phyloP scores from a whole-genome alignment of 2,797 vertebrate genomes.

The Coregonus sp. region DNA sequence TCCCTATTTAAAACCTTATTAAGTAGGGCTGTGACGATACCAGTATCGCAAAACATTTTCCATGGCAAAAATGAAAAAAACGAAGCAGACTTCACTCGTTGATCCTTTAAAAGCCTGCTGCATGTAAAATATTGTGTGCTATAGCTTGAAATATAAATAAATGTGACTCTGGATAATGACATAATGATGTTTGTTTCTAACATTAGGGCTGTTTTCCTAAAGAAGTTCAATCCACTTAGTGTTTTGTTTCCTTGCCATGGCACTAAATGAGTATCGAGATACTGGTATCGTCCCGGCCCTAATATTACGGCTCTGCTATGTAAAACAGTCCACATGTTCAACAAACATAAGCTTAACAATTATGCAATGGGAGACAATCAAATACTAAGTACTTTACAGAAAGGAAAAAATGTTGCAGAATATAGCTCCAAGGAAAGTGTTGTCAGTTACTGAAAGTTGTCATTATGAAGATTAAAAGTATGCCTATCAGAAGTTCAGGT shows the following conservation, averaged over 20 bases:
- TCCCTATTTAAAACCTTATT: slow-evolving; percentile 23
- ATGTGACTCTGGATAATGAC: no score
- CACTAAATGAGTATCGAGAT: no score
- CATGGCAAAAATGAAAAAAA: no score
- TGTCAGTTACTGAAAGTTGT: neutral
- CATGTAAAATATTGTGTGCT: no score
- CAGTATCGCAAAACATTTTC: no score
- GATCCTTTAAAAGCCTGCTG: no score
- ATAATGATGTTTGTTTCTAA: no score
- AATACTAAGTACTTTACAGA: slow-evolving; percentile 41
- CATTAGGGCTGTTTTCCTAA: no score
- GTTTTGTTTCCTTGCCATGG: no score
- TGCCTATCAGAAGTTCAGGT: slow-evolving; percentile 12
- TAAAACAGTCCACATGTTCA: slow-evolving; percentile 22
- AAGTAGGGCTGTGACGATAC: neutral
- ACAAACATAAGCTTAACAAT: slow-evolving; percentile 23
- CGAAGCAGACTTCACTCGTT: no score
- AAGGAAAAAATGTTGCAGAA: slow-evolving; percentile 7
- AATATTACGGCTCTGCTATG: slow-evolving; percentile 24
- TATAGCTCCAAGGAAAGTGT: slow-evolving; percentile 2
- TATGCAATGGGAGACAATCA: slow-evolving; percentile 29
- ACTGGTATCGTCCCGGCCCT: no score
- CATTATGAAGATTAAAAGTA: neutral
- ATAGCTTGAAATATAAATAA: no score
- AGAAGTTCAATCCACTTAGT: neutral